A percentile compares a stretch with the other conserved stretches of the same genome.
Conservation (phyloP, 1,140 invertebrate genomes). For the Drosophila ogumai region DNA sequence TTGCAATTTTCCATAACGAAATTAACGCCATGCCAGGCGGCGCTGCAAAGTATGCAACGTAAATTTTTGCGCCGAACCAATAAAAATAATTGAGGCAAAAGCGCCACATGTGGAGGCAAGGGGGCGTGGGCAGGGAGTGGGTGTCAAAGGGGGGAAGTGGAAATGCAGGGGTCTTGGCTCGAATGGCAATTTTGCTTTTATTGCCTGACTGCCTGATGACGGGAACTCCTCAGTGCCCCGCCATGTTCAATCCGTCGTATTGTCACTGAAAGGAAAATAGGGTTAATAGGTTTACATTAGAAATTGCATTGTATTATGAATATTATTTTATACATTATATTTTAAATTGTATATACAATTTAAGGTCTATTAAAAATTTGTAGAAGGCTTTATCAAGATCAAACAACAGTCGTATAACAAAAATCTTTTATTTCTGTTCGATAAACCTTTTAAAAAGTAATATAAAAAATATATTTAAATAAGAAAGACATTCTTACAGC, state of each 20-base stretch:
- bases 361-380: not conserved
- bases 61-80: conserved; percentile 77
- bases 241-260: conserved; percentile 26
- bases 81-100: conserved; percentile 81
- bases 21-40: conserved; percentile 69
- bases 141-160: not conserved
- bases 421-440: too few species aligned
- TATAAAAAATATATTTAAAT: too few species aligned
- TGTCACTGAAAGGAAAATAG: conserved; percentile 4
- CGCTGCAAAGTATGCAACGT: conserved; percentile 78
- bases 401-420: too few species aligned
- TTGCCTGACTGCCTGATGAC: conserved; percentile 50
- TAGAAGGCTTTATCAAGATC: too few species aligned
- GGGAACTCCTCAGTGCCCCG: conserved; percentile 27
- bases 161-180: conserved; percentile 37
- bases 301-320: too few species aligned
- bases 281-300: too few species aligned
- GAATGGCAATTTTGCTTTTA: conserved; percentile 75
- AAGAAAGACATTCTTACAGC: fast-evolving
- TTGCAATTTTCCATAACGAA: conserved; percentile 79
- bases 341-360: not conserved
- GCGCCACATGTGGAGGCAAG: conserved; percentile 23
- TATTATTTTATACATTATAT: too few species aligned
- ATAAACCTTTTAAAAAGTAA: too few species aligned
- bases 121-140: not conserved